phyloP scores from a whole-genome alignment of 1,140 invertebrate genomes.

The Cherax destructor region DNA sequence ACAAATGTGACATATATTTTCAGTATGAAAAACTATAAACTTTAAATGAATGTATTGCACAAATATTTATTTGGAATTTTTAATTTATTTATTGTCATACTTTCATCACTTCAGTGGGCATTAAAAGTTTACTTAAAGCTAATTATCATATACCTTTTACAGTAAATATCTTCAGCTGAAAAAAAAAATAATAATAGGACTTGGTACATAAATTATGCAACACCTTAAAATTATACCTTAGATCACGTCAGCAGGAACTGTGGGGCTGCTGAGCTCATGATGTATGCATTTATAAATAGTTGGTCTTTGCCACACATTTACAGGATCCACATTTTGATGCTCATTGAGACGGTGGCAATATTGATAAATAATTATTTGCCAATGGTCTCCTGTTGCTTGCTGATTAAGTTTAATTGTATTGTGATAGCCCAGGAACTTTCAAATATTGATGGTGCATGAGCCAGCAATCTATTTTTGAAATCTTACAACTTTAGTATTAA shows the following conservation, averaged over 20 bases:
- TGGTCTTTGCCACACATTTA: conserved; percentile 11
- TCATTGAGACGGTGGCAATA: background rate
- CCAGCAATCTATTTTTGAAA: background rate
- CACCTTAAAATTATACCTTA: conserved; percentile 29
- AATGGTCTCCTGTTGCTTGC: too few species aligned
- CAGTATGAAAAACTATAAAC: background rate
- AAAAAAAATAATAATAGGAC: background rate
- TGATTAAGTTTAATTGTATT: too few species aligned
- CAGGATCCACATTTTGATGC: background rate
- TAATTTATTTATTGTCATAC: background rate
- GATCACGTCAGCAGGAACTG: conserved; percentile 45
- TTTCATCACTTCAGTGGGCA: background rate
- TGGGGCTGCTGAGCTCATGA: conserved; percentile 6
- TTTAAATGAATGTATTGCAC: background rate
- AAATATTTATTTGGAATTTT: background rate
- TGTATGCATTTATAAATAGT: conserved; percentile 1
- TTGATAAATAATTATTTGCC: too few species aligned
- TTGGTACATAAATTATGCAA: conserved; percentile 13
- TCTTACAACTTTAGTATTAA: background rate
- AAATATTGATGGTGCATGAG: background rate
- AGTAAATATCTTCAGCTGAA: conserved; percentile 11
- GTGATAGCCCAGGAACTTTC: too few species aligned
- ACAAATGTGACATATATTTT: conserved; percentile 1
- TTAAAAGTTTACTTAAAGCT: background rate
- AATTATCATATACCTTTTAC: background rate